A percentile compares a stretch with the other conserved stretches of the same genome.
Conservation (phyloP, 2,888 invertebrate species). For the Brachylomia viminalis region DNA sequence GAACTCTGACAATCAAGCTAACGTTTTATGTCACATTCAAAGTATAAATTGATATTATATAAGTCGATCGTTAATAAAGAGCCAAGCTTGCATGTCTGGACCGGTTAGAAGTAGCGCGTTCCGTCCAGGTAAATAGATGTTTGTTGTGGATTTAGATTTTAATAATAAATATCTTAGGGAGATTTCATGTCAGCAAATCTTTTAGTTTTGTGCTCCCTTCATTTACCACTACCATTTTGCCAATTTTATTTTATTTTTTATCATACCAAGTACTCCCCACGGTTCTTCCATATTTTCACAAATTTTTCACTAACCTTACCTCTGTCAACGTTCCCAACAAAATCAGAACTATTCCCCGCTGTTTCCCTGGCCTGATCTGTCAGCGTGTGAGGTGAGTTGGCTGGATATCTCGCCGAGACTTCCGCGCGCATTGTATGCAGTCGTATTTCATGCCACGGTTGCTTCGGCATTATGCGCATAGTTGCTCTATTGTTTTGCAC, state of each 20-base stretch:
- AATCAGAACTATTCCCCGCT: constrained; percentile 19
- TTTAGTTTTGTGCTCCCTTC: background rate
- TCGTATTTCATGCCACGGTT: constrained; percentile 60
- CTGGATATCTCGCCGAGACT: constrained; percentile 70
- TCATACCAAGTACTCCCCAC: background rate
- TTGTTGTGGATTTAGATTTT: background rate
- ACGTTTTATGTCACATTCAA: background rate
- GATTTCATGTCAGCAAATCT: background rate
- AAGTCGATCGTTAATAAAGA: background rate
- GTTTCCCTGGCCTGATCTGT: constrained; percentile 56
- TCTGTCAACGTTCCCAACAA: background rate
- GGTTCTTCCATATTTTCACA: background rate
- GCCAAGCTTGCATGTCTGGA: background rate
- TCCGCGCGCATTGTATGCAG: constrained; percentile 70
- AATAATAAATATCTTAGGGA: background rate
- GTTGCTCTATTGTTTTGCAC: constrained; percentile 34
- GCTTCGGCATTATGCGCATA: constrained; percentile 54
- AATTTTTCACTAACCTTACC: background rate
- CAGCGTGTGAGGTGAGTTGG: constrained; percentile 69
- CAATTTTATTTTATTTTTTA: too few relatives aligned
- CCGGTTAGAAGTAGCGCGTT: background rate
- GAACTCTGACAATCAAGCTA: background rate
- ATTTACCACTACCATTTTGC: background rate
- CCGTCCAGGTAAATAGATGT: background rate
- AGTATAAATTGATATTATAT: background rate